Evolutionary conservation across 2,113 vertebrate genomes (phyloP).

Genomic region (Colinus virginianus): DNA sequence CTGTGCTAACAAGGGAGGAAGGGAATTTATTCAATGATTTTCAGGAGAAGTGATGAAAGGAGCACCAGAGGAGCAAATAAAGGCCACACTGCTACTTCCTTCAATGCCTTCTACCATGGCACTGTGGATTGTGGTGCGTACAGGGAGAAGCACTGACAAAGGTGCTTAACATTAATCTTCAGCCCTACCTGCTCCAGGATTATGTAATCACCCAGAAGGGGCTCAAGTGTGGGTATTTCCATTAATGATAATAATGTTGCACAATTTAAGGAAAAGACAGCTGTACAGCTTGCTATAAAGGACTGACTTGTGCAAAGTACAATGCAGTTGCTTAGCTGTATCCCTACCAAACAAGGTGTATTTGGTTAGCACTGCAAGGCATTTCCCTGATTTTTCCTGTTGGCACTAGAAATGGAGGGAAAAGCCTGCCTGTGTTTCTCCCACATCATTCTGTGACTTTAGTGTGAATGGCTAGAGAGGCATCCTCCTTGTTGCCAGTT

Average conservation of each 20-base stretch:
- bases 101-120: rapidly evolving
- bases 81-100: not conserved
- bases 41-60: not conserved
- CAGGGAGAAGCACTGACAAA: rapidly evolving
- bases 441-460: rapidly evolving
- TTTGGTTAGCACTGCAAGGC: rapidly evolving
- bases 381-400: not conserved
- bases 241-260: not conserved
- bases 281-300: not conserved
- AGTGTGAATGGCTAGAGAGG: not conserved
- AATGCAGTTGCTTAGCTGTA: not conserved
- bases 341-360: not conserved
- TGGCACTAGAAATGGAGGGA: not conserved
- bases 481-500: not conserved
- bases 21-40: not conserved
- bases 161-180: not conserved
- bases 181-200: not conserved
- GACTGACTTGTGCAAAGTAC: not conserved
- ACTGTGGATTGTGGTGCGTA: not conserved
- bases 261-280: not conserved
- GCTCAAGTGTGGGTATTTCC: not conserved
- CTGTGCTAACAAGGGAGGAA: not conserved
- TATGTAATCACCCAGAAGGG: not conserved
- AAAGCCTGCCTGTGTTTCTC: not conserved
- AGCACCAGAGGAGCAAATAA: not conserved